Percentiles rank a stretch among this genome's conserved stretches.
phyloP scores from a whole-genome alignment of 2,113 vertebrate genomes.

The Microcebus jonahi region DNA sequence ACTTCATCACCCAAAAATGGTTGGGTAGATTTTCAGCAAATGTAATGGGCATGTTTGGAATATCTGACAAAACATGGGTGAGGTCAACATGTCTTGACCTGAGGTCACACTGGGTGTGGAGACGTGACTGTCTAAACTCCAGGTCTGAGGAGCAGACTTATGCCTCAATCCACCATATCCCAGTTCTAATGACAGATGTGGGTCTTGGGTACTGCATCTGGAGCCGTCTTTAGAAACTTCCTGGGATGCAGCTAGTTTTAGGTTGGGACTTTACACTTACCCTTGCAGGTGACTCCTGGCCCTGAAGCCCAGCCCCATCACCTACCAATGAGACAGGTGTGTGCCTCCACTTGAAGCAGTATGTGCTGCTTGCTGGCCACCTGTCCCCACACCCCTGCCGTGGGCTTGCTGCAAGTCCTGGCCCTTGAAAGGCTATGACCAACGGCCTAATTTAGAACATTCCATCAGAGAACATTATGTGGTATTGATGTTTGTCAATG shows the following conservation, averaged over 20 bases:
- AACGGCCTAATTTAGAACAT: background rate
- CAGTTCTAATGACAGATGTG: background rate
- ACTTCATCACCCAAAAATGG: background rate
- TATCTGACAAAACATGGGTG: background rate
- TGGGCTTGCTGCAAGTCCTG: background rate
- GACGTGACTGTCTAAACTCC: background rate
- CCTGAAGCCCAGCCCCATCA: background rate
- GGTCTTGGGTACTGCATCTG: background rate
- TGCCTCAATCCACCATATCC: rapidly evolving
- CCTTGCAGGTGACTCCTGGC: background rate
- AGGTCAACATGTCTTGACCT: background rate
- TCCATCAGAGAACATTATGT: background rate
- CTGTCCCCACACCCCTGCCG: rapidly evolving
- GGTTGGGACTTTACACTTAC: background rate
- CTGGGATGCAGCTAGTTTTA: background rate
- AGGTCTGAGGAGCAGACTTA: background rate
- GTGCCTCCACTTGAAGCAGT: background rate
- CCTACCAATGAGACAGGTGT: background rate
- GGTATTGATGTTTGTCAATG: no score
- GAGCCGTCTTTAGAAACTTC: background rate
- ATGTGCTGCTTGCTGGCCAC: background rate
- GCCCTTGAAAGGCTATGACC: background rate
- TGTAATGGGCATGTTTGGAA: background rate
- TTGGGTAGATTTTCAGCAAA: background rate
- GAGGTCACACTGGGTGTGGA: background rate